Evolutionary conservation across 2,888 invertebrate species (phyloP).

Genomic region (Cepaea hortensis): DNA sequence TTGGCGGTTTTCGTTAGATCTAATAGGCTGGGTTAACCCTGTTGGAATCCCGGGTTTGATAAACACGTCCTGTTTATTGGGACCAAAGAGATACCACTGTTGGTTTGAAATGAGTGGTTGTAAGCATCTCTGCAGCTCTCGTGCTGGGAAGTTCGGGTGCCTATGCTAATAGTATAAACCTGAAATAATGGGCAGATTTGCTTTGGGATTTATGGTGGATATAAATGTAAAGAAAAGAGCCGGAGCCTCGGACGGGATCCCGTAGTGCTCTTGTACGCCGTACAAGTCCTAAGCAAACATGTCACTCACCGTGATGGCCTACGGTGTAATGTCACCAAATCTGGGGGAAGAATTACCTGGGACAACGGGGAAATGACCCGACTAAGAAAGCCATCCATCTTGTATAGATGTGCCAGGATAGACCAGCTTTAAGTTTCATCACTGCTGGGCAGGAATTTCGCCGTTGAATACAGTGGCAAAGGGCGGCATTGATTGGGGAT

Average conservation of each 20-base stretch:
- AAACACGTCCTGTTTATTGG: neutral
- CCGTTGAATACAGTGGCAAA: slow-evolving; percentile 3
- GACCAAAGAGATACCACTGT: neutral
- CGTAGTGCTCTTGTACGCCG: neutral
- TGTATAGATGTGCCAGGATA: neutral
- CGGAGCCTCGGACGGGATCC: neutral
- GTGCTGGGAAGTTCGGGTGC: neutral
- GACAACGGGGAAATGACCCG: neutral
- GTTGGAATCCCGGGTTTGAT: too few species aligned
- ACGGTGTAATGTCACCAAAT: neutral
- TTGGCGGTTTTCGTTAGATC: too few species aligned
- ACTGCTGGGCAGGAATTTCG: neutral
- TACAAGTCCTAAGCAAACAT: slow-evolving; percentile 30
- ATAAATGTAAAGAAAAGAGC: neutral
- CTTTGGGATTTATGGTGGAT: neutral
- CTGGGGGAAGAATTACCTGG: neutral
- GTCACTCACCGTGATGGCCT: neutral
- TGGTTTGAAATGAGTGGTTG: neutral
- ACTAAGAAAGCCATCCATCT: neutral
- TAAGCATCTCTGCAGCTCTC: neutral
- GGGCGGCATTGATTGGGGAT: neutral
- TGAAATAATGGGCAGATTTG: neutral
- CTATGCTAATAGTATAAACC: slow-evolving; percentile 24
- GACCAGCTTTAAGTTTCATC: slow-evolving; percentile 10
- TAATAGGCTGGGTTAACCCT: neutral